Percentiles rank a stretch among this genome's conserved stretches.
Conservation (phyloP, 2,888 invertebrate species). For the Spodoptera exigua region DNA sequence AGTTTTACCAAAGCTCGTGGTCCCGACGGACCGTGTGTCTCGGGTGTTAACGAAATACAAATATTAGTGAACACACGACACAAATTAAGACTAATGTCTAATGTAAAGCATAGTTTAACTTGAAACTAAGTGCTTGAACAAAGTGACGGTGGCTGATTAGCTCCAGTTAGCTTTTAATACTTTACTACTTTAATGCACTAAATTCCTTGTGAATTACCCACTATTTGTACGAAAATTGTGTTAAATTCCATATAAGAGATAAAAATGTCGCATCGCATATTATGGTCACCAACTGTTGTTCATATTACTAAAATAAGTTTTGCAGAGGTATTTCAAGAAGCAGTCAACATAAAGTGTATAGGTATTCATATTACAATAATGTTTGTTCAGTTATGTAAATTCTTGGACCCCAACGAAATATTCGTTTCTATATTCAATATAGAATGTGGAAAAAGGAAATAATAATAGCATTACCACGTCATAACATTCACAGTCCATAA, state of each 20-base stretch:
- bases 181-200: constrained; percentile 26
- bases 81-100: constrained; percentile 87
- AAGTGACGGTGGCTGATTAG: constrained; percentile 79
- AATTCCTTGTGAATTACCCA: constrained; percentile 55
- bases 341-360: too few species aligned
- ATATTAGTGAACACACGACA: constrained; percentile 84
- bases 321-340: too few species aligned
- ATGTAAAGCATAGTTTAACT: constrained; percentile 85
- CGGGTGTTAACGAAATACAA: constrained; percentile 86
- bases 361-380: too few species aligned
- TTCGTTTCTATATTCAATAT: too few species aligned
- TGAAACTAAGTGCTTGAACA: constrained; percentile 87
- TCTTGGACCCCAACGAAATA: too few species aligned
- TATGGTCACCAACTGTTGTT: too few species aligned
- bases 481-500: constrained; percentile 19
- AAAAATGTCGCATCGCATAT: too few species aligned
- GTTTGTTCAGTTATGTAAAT: too few species aligned
- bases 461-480: constrained; percentile 5
- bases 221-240: neutral
- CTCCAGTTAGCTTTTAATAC: constrained; percentile 49
- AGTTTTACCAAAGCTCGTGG: constrained; percentile 37
- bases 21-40: constrained; percentile 66
- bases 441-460: neutral
- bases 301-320: too few species aligned
- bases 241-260: too few species aligned